These are phyloP conservation scores for Pherbina coryleti DNA, from an alignment of 2,888 invertebrate genomes.

Conservation along the genomic window DNA sequence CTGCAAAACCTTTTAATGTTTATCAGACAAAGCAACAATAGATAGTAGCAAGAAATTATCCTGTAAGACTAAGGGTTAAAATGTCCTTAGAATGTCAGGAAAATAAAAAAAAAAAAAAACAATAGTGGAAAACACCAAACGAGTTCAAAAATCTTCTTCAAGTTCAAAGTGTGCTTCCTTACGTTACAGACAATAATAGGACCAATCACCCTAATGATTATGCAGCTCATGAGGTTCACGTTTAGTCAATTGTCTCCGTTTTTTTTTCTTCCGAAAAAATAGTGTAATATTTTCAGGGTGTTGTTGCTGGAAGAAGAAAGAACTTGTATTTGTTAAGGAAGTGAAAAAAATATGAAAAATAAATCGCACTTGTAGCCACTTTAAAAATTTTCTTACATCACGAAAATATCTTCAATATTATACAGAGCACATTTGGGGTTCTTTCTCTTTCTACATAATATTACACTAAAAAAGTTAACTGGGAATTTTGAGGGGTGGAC, in stretches of 20 bases:
- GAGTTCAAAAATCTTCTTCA: neutral
- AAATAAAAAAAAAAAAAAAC: neutral
- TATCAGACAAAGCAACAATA: neutral
- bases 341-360: neutral
- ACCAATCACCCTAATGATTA: neutral
- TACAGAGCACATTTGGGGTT: neutral
- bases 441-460: neutral
- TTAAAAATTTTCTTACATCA: neutral
- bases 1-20: neutral
- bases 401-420: neutral
- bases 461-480: no score
- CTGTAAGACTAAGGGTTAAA: neutral
- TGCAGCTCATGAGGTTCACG: neutral
- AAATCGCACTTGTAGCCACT: neutral
- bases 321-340: neutral
- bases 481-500: neutral
- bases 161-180: constrained; percentile 1
- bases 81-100: neutral
- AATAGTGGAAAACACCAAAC: neutral
- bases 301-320: neutral
- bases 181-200: neutral
- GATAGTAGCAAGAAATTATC: neutral
- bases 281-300: neutral
- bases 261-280: neutral
- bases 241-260: neutral